phyloP scores from a whole-genome alignment of 2,888 invertebrate species.

The Melieria picta region DNA sequence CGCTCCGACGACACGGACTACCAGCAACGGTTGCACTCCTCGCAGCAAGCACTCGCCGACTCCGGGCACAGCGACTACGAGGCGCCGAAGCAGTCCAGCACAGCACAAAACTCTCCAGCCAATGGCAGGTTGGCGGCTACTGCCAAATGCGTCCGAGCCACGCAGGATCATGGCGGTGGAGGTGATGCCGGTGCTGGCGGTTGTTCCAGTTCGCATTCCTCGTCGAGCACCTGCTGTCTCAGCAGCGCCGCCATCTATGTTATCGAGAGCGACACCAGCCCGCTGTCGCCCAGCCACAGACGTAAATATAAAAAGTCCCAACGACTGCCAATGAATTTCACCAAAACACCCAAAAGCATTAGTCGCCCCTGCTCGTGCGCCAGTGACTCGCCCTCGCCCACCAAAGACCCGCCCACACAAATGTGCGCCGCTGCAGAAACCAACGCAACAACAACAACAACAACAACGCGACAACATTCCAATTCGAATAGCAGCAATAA shows the following conservation, averaged over 20 bases:
- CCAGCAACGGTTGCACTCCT: slow-evolving; percentile 44
- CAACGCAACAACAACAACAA: neutral
- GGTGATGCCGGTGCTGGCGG: neutral
- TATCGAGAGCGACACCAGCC: slow-evolving; percentile 54
- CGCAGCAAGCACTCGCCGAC: slow-evolving; percentile 44
- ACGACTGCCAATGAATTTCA: slow-evolving; percentile 44
- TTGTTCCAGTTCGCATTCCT: slow-evolving; percentile 8
- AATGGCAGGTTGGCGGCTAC: slow-evolving; percentile 44
- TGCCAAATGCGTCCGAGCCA: neutral
- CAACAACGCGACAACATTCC: slow-evolving; percentile 1
- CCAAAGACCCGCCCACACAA: neutral
- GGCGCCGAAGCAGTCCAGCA: slow-evolving; percentile 42
- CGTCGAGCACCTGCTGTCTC: slow-evolving; percentile 35
- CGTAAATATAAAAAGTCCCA: slow-evolving; percentile 58
- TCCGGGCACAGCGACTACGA: slow-evolving; percentile 50
- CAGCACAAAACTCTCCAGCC: slow-evolving; percentile 46
- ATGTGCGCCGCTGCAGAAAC: neutral
- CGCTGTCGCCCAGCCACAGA: slow-evolving; percentile 52
- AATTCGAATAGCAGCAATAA: slow-evolving; percentile 36
- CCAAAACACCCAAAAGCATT: slow-evolving; percentile 32
- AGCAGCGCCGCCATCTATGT: slow-evolving; percentile 49
- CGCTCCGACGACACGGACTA: slow-evolving; percentile 57
- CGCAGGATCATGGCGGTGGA: slow-evolving; percentile 26
- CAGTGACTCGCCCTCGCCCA: slow-evolving; percentile 39
- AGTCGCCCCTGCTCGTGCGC: slow-evolving; percentile 52